These are phyloP conservation scores for Propithecus perrieri DNA, from an alignment of 2,797 vertebrate species.

Conservation along the genomic window DNA sequence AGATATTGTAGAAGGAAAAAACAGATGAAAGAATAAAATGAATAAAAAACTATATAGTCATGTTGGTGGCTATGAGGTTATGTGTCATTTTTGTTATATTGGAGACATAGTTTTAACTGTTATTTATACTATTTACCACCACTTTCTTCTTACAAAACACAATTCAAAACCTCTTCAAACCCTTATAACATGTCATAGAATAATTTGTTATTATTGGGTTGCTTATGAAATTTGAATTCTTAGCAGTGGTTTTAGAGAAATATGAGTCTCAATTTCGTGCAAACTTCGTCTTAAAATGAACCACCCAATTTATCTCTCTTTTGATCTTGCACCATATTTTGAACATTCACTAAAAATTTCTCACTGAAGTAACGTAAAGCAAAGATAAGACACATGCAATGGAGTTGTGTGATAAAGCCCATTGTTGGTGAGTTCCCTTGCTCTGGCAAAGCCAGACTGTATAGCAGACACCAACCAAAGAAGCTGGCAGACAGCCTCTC, in stretches of 20 bases:
- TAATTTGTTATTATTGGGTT: conserved; percentile 17
- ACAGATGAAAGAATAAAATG: not conserved
- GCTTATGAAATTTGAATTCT: not conserved
- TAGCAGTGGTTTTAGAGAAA: not conserved
- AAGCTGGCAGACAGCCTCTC: not conserved
- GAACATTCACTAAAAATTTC: conserved; percentile 21
- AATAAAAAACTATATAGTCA: not conserved
- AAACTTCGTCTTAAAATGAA: conserved; percentile 44
- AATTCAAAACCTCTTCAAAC: not conserved
- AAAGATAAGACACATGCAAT: not conserved
- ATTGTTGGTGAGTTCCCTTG: not conserved
- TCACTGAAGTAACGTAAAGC: not conserved
- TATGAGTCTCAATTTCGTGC: not conserved
- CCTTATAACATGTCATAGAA: not conserved
- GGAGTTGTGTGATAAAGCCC: not conserved
- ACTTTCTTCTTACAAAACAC: conserved; percentile 6
- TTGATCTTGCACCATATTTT: conserved; percentile 5
- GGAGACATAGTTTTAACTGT: conserved; percentile 13
- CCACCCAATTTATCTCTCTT: not conserved
- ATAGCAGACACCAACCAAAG: not conserved
- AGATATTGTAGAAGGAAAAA: not conserved
- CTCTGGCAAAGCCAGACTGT: not conserved
- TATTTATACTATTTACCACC: not conserved
- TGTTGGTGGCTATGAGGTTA: not conserved
- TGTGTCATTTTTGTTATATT: not conserved